A percentile compares a stretch with the other conserved stretches of the same genome.
These are phyloP conservation scores for Noctuana brunneofusca DNA, from an alignment of 2,888 invertebrate genomes.

Conservation along the genomic window DNA sequence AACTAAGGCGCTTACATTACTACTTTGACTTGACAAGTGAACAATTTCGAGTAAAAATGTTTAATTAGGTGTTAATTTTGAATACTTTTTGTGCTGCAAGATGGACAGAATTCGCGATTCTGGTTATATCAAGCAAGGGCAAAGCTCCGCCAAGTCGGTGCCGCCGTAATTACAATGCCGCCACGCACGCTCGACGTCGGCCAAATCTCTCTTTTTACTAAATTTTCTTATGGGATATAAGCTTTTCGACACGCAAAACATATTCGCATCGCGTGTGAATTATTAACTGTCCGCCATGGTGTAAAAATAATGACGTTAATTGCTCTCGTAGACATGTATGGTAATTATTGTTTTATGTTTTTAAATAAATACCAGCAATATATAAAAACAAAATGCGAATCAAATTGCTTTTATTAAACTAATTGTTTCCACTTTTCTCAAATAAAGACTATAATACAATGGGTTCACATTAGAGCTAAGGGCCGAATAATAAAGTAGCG, in stretches of 20 bases:
- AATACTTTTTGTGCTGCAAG: conserved; percentile 51
- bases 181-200: conserved; percentile 56
- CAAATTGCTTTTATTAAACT: neutral
- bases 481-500: neutral
- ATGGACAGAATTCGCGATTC: conserved; percentile 51
- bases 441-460: neutral
- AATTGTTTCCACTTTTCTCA: conserved; percentile 1
- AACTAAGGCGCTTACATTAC: too few relatives aligned
- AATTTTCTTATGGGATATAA: conserved; percentile 68
- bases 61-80: conserved; percentile 72
- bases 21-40: too few relatives aligned
- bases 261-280: conserved; percentile 71
- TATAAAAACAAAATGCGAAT: neutral
- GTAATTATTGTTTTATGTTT: conserved; percentile 33
- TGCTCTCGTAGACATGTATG: conserved; percentile 38
- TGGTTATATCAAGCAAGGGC: conserved; percentile 63
- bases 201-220: conserved; percentile 68
- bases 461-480: neutral
- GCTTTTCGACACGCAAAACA: conserved; percentile 74
- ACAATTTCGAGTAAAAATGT: conserved; percentile 39
- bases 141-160: conserved; percentile 64
- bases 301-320: conserved; percentile 47
- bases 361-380: neutral
- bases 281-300: conserved; percentile 64
- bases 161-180: conserved; percentile 67